Base-by-base conservation (phyloP, 2,888 invertebrate genomes). In the Therioaphis trifolii region DNA sequence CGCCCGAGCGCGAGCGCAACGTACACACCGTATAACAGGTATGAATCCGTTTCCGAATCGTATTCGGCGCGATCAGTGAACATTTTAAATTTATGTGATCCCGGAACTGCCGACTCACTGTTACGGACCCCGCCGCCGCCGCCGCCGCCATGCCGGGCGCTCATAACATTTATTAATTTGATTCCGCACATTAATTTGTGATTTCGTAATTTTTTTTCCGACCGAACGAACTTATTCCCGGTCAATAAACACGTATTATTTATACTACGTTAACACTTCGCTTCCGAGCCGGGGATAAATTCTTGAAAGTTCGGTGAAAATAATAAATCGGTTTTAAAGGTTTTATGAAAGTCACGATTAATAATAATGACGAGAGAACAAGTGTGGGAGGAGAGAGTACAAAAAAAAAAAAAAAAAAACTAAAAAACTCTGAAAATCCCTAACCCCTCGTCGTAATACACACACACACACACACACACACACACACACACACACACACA, bases 311-410 rank as follows among this genome's bases (percentile, higher is more conserved):
- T 77, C 49, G 76, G 49, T 15, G 76, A 46, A 63, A 77, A 77
- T 66, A 77, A 63, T 63, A 77, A 77, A 77, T 77, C 63, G 76
- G 29, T 77, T 77, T 66, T 66, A 77, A 77, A 77, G 63, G 75
- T 75, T 61, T 58, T 75, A 43, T 27, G 75, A 75, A 75, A 75
- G 75, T 75, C 75, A 75, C 58, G 75, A 43, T 76, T 61, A 61
- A 55, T 58, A 58, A 46, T 61, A 61, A 76, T 61, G 61, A 76
- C 0, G 9, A n/a, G 4, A n/a, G 2, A 12, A 21, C 7, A 4
- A 24, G 21, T 12, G 58, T 58, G 58, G 58, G 12, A 58, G 11
- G 58, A 58, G 58, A 58, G 21, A 5, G 35, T 3, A 35, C 4
- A 35, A 35, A 35, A 35, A 49, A 9, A 49, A 49, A 12, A 49